phyloP scores from a whole-genome alignment of 2,797 vertebrate species.

The Tolypeutes matacus region DNA sequence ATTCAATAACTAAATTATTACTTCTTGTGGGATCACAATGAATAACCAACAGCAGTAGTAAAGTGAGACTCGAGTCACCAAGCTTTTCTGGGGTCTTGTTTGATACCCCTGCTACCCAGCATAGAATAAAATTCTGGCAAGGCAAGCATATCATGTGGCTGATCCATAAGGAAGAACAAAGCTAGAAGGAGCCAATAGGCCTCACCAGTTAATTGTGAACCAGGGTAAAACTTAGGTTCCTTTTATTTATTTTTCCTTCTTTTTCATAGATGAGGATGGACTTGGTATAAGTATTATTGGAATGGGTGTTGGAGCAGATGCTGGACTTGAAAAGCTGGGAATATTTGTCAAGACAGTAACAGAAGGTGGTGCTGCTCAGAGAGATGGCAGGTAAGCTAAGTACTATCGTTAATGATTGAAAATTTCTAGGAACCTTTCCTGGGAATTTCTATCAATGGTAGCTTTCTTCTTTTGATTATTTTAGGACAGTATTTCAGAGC shows the following conservation, averaged over 20 bases:
- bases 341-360: constrained; percentile 99
- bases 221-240: neutral
- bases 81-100: constrained; percentile 14
- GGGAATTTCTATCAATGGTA: neutral
- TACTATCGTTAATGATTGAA: neutral
- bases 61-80: neutral
- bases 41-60: neutral
- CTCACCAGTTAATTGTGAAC: neutral
- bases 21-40: neutral
- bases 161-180: neutral
- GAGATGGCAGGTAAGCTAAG: constrained; percentile 93
- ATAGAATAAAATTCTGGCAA: neutral
- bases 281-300: constrained; percentile 99
- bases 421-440: neutral
- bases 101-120: neutral
- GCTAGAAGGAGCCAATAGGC: neutral
- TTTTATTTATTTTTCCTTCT: constrained; percentile 54
- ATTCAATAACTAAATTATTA: neutral
- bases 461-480: constrained; percentile 2
- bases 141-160: neutral
- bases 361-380: constrained; percentile 96
- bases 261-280: constrained; percentile 95
- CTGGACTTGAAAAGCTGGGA: constrained; percentile 97
- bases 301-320: constrained; percentile 99
- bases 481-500: constrained; percentile 1